Conservation (phyloP, 2,797 vertebrate species). For the Florisuga fusca region DNA sequence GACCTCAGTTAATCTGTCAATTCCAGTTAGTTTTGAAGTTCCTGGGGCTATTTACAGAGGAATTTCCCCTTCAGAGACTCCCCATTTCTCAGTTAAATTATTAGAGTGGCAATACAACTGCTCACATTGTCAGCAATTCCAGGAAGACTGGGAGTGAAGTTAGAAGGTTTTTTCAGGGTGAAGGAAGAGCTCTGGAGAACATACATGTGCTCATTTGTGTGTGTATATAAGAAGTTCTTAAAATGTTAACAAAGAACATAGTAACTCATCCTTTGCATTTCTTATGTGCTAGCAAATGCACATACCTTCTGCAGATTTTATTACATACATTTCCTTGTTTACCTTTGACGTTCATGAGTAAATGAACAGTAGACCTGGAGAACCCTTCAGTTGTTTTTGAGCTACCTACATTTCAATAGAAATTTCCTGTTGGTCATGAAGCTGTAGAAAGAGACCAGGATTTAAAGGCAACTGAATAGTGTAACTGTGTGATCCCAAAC, state of each 20-base stretch:
- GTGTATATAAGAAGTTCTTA: not conserved
- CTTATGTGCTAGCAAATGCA: not conserved
- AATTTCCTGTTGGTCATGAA: not conserved
- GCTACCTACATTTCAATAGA: not conserved
- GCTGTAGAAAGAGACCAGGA: not conserved
- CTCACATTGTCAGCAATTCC: not conserved
- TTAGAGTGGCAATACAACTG: not conserved
- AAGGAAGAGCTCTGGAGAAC: not conserved
- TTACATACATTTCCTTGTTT: not conserved
- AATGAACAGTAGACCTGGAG: not conserved
- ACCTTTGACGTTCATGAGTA: not conserved
- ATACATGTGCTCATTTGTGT: not conserved
- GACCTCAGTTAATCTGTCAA: constrained; percentile 61
- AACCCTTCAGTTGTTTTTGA: not conserved
- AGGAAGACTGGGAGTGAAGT: not conserved
- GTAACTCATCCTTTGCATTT: not conserved
- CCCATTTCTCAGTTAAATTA: constrained; percentile 1
- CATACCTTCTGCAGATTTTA: not conserved
- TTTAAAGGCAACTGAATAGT: not conserved
- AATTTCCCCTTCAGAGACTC: constrained; percentile 44
- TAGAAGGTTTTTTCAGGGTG: not conserved
- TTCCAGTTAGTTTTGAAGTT: constrained; percentile 60
- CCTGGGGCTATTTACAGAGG: constrained; percentile 42
- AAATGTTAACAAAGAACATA: not conserved
- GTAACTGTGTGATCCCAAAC: not conserved